A percentile compares a stretch with the other conserved stretches of the same genome.
Conservation (phyloP, 2,797 vertebrate species). For the Girardinus metallicus region DNA sequence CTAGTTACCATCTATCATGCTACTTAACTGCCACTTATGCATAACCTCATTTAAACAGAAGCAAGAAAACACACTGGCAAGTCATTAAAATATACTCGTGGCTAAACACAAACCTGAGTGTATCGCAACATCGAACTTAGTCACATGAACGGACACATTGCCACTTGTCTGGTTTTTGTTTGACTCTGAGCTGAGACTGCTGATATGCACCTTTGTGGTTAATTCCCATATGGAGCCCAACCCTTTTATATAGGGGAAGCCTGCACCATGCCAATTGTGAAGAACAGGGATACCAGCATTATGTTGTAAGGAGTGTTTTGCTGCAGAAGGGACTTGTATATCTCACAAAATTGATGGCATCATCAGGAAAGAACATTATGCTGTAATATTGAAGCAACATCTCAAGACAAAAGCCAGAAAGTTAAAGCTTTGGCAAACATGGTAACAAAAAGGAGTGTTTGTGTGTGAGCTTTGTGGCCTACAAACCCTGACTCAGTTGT, state of each 20-base stretch:
- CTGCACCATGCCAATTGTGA: no score
- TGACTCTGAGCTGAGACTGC: background rate
- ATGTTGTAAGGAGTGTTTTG: no score
- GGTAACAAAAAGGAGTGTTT: no score
- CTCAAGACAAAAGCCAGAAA: background rate
- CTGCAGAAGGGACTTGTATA: no score
- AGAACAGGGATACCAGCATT: background rate
- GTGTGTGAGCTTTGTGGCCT: background rate
- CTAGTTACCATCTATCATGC: background rate
- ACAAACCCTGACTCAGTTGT: background rate
- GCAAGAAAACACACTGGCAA: background rate
- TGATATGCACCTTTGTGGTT: background rate
- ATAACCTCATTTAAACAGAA: background rate
- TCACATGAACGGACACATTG: background rate
- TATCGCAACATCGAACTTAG: no score
- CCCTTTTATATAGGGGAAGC: no score
- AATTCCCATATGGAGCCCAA: background rate
- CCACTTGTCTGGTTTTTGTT: background rate
- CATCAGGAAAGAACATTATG: background rate
- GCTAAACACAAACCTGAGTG: background rate
- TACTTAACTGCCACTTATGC: background rate
- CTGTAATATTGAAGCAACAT: background rate
- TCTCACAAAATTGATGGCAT: no score
- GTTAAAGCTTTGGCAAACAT: background rate
- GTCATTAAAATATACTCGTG: background rate